These are phyloP conservation scores for Cacatua alba DNA, from an alignment of 2,113 vertebrate species.

Conservation along the genomic window DNA sequence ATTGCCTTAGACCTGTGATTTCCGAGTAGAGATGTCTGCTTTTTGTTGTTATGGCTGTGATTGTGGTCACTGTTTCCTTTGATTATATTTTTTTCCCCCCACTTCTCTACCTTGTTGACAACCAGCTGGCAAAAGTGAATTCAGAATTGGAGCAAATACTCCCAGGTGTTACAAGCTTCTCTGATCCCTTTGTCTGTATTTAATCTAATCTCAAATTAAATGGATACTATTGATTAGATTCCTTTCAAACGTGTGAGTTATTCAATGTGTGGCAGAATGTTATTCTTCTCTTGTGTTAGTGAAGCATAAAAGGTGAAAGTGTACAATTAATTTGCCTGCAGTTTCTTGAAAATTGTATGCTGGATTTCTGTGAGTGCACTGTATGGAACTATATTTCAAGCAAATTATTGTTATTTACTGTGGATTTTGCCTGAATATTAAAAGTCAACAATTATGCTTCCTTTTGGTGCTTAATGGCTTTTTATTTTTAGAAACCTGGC, in stretches of 20 bases:
- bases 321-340: conserved; percentile 80
- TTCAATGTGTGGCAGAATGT: conserved; percentile 59
- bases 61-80: neutral
- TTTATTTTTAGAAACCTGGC: conserved; percentile 75
- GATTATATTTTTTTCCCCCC: neutral
- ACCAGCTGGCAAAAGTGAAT: conserved; percentile 11
- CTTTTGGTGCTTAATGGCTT: conserved; percentile 71
- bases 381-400: conserved; percentile 71
- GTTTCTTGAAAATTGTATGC: conserved; percentile 77
- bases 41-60: neutral
- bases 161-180: conserved; percentile 41
- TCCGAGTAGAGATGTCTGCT: neutral
- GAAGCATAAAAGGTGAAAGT: conserved; percentile 75
- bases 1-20: conserved; percentile 53
- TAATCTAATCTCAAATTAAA: conserved; percentile 76
- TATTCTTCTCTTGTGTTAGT: conserved; percentile 68
- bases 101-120: conserved; percentile 15
- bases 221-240: conserved; percentile 76
- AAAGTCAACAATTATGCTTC: conserved; percentile 78
- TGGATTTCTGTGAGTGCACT: conserved; percentile 74
- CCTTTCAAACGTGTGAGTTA: conserved; percentile 62
- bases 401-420: conserved; percentile 83
- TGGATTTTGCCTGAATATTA: conserved; percentile 75
- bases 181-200: conserved; percentile 62
- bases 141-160: conserved; percentile 21